Conservation (phyloP, 2,888 invertebrate species). For the Blomia tropicalis region DNA sequence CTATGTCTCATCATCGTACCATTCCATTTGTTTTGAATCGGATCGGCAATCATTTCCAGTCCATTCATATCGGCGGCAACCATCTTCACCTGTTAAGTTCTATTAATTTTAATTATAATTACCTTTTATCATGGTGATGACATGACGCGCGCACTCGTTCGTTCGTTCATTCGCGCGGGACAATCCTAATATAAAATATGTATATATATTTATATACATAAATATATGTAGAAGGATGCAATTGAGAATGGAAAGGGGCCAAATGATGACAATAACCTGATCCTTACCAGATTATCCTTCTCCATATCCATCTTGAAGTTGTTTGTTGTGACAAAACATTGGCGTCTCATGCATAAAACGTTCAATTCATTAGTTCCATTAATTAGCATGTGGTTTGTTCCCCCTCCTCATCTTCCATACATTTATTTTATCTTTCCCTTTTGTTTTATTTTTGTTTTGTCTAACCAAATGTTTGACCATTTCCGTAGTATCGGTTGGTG, state of each 20-base stretch:
- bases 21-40: no score
- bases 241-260: not conserved
- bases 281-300: not conserved
- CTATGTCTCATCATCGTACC: no score
- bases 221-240: not conserved
- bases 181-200: no score
- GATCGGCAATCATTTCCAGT: no score
- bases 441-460: not conserved
- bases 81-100: slow-evolving; percentile 7
- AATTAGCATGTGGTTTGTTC: no score
- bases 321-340: not conserved
- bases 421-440: not conserved
- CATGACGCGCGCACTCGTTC: no score
- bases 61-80: not conserved
- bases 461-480: not conserved
- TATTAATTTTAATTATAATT: not conserved
- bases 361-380: not conserved
- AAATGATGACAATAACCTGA: not conserved
- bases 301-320: no score
- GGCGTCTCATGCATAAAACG: not conserved
- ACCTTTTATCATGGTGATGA: slow-evolving; percentile 1
- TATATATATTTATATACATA: no score
- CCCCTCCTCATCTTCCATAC: no score
- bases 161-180: no score
- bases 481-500: slow-evolving; percentile 61